Percentiles rank a stretch among this genome's conserved stretches.
Conservation (phyloP, 1,140 invertebrate genomes). For the Cryptotermes secundus region DNA sequence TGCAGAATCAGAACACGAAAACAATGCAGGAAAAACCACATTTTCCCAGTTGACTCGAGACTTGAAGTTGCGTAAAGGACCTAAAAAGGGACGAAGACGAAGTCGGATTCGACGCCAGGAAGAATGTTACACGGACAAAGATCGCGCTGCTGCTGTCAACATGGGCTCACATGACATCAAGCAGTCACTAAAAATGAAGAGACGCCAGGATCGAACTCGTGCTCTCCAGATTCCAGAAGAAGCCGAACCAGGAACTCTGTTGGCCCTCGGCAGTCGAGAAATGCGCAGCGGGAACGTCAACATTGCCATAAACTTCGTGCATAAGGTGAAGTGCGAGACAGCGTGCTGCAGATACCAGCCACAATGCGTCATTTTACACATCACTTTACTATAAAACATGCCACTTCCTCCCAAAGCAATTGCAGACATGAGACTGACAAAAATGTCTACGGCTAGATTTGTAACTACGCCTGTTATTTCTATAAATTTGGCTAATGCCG, state of each 20-base stretch:
- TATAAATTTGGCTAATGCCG: too few relatives aligned
- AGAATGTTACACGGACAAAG: slow-evolving; percentile 86
- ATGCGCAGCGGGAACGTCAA: slow-evolving; percentile 67
- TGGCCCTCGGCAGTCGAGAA: slow-evolving; percentile 72
- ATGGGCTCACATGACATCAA: slow-evolving; percentile 82
- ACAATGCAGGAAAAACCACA: slow-evolving; percentile 34
- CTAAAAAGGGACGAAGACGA: slow-evolving; percentile 45
- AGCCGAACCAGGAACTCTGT: slow-evolving; percentile 70
- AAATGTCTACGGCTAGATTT: too few relatives aligned
- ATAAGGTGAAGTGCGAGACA: slow-evolving; percentile 62
- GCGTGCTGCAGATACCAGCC: too few relatives aligned
- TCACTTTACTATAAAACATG: too few relatives aligned
- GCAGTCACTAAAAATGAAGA: slow-evolving; percentile 75
- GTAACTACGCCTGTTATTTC: too few relatives aligned
- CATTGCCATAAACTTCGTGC: slow-evolving; percentile 71
- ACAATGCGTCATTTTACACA: too few relatives aligned
- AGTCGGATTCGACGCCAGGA: slow-evolving; percentile 54
- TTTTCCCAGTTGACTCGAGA: slow-evolving; percentile 47
- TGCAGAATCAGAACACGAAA: neutral
- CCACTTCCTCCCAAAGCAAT: too few relatives aligned
- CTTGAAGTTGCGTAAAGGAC: slow-evolving; percentile 45
- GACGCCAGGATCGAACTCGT: slow-evolving; percentile 71
- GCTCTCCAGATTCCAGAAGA: slow-evolving; percentile 74
- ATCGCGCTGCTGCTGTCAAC: slow-evolving; percentile 83
- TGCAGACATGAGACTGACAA: too few relatives aligned